These are phyloP conservation scores for Haplotaxodon microlepis DNA, from an alignment of 2,113 vertebrate genomes.

Conservation along the genomic window DNA sequence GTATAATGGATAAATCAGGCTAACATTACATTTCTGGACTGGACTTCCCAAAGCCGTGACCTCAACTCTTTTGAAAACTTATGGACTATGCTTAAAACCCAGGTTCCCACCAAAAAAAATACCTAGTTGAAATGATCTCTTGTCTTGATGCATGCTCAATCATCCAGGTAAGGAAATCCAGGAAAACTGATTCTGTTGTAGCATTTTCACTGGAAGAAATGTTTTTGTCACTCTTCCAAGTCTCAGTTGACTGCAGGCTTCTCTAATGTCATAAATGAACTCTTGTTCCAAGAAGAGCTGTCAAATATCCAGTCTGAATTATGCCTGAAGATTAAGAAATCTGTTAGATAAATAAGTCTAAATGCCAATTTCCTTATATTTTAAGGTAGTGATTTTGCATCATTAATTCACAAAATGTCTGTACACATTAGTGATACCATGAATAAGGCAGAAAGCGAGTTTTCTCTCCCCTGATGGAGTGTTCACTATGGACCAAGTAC, in stretches of 20 bases:
- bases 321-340: background rate
- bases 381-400: background rate
- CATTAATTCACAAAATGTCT: background rate
- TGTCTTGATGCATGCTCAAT: background rate
- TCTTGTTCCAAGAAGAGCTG: background rate
- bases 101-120: background rate
- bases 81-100: background rate
- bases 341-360: no score
- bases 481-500: background rate
- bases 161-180: background rate
- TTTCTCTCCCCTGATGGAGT: background rate
- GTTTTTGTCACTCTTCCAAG: background rate
- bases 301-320: background rate
- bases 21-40: background rate
- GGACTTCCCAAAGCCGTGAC: background rate
- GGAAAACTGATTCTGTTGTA: background rate
- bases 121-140: background rate
- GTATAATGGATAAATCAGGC: background rate
- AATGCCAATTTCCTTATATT: background rate
- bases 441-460: fast-evolving
- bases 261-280: background rate
- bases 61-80: background rate
- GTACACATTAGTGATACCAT: background rate
- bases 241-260: background rate
- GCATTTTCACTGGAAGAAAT: background rate